phyloP scores from a whole-genome alignment of 2,113 vertebrate genomes.

The Protomyctophum bolini region DNA sequence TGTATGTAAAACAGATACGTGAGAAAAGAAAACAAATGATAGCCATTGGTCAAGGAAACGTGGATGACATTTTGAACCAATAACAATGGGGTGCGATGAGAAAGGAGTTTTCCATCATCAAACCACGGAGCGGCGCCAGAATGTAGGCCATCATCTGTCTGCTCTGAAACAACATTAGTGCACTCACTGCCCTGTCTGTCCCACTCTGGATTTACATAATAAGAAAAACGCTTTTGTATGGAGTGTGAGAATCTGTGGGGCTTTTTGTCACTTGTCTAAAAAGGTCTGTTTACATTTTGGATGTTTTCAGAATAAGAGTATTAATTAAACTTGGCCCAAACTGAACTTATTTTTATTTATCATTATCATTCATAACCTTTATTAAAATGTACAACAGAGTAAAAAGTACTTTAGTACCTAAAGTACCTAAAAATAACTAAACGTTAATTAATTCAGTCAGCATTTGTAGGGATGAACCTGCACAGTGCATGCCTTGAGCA shows the following conservation, averaged over 20 bases:
- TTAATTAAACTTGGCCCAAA: too few relatives aligned
- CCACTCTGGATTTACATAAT: not conserved
- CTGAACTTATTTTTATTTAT: too few relatives aligned
- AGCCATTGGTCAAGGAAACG: conserved; percentile 47
- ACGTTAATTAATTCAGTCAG: too few relatives aligned
- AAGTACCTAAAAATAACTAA: too few relatives aligned
- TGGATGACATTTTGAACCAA: conserved; percentile 55
- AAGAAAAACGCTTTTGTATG: not conserved
- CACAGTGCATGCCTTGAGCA: too few relatives aligned
- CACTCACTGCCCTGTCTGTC: not conserved
- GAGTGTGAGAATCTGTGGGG: not conserved
- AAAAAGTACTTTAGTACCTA: too few relatives aligned
- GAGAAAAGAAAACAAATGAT: not conserved
- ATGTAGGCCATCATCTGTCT: conserved; percentile 3
- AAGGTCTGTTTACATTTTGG: too few relatives aligned
- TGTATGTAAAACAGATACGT: conserved; percentile 6
- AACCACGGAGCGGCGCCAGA: conserved; percentile 49
- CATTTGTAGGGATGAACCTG: too few relatives aligned
- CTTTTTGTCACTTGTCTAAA: not conserved
- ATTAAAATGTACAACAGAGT: too few relatives aligned
- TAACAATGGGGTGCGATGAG: conserved; percentile 19
- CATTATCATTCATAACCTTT: too few relatives aligned
- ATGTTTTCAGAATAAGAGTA: not conserved
- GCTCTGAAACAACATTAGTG: not conserved
- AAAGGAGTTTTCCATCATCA: not conserved